Evolutionary conservation across 1,140 invertebrate species (phyloP).

Genomic region (Lordiphosa clarofinis): DNA sequence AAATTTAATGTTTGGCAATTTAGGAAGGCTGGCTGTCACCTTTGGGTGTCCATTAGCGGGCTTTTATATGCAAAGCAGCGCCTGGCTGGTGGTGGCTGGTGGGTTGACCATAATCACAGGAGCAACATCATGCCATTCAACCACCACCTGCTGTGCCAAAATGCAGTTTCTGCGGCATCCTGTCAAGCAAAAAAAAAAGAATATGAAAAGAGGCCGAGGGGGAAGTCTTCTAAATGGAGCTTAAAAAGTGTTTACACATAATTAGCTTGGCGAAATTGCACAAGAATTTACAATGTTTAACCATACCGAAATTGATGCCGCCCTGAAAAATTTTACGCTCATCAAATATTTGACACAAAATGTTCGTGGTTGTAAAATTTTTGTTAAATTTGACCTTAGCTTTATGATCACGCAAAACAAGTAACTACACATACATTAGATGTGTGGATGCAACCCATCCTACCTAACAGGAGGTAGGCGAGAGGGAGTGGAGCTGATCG

Average conservation of each 20-base stretch:
- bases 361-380: slow-evolving; percentile 31
- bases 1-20: slow-evolving; percentile 78
- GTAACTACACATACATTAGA: slow-evolving; percentile 63
- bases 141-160: slow-evolving; percentile 67
- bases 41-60: slow-evolving; percentile 75
- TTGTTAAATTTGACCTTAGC: slow-evolving; percentile 54
- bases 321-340: slow-evolving; percentile 44
- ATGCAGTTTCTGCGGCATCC: slow-evolving; percentile 22
- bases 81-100: slow-evolving; percentile 37
- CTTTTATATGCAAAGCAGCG: slow-evolving; percentile 71
- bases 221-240: too few species aligned
- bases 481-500: slow-evolving; percentile 1
- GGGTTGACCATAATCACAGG: slow-evolving; percentile 65
- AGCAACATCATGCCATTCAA: slow-evolving; percentile 68
- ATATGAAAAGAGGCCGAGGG: too few species aligned
- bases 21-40: slow-evolving; percentile 70
- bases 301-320: slow-evolving; percentile 43
- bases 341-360: slow-evolving; percentile 67
- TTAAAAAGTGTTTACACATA: not conserved
- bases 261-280: slow-evolving; percentile 8
- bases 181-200: too few species aligned
- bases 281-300: slow-evolving; percentile 20
- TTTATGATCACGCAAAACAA: slow-evolving; percentile 64
- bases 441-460: slow-evolving; percentile 64
- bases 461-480: slow-evolving; percentile 22